These are phyloP conservation scores for Mastacembelus armatus DNA, from an alignment of 2,797 vertebrate species.

Conservation along the genomic window DNA sequence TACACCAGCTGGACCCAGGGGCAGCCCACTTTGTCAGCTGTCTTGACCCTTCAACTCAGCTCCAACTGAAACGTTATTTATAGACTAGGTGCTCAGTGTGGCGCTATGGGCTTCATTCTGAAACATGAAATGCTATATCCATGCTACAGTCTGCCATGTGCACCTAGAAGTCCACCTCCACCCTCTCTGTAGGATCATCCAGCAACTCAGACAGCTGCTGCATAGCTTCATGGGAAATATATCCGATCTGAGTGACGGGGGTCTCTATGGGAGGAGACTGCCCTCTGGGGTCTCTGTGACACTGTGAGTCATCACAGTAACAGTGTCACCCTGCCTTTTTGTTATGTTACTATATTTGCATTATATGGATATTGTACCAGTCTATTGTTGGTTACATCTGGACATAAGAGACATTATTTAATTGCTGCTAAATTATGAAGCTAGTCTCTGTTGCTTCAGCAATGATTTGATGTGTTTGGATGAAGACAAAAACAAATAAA, in stretches of 20 bases:
- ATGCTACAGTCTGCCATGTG: constrained; percentile 46
- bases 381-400: not conserved
- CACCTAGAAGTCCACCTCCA: constrained; percentile 33
- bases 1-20: constrained; percentile 66
- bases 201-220: constrained; percentile 85
- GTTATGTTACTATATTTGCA: constrained; percentile 13
- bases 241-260: constrained; percentile 65
- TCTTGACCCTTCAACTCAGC: constrained; percentile 82
- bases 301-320: constrained; percentile 33
- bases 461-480: too few species aligned
- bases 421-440: too few species aligned
- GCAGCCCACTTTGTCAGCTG: constrained; percentile 84
- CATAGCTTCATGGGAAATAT: constrained; percentile 62
- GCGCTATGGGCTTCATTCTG: constrained; percentile 83
- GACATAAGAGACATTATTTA: too few species aligned
- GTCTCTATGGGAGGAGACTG: constrained; percentile 1
- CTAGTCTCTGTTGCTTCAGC: too few species aligned
- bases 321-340: constrained; percentile 1
- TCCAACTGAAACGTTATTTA: constrained; percentile 87
- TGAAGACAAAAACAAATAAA: too few species aligned
- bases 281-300: constrained; percentile 22
- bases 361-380: not conserved
- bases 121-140: constrained; percentile 87
- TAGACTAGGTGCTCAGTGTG: constrained; percentile 71
- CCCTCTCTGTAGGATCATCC: constrained; percentile 34